These are phyloP conservation scores for Apomyelois bistriatella DNA, from an alignment of 2,888 invertebrate genomes.

Conservation along the genomic window DNA sequence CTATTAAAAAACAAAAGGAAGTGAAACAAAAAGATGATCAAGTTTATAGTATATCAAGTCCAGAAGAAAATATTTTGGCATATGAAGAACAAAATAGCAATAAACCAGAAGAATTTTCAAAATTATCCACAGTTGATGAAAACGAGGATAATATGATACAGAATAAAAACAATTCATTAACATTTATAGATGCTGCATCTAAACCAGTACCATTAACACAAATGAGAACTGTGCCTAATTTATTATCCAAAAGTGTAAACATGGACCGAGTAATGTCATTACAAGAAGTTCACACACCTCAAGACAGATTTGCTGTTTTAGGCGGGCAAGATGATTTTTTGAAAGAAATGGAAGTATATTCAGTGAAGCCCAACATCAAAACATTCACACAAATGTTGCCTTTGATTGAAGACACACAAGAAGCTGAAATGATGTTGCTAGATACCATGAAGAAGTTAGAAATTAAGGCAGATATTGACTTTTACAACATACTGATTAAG, in stretches of 20 bases:
- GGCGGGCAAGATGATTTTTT: conserved; percentile 91
- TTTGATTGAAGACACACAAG: conserved; percentile 82
- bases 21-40: neutral
- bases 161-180: conserved; percentile 27
- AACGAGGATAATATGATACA: conserved; percentile 19
- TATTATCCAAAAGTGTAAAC: conserved; percentile 81
- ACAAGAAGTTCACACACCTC: conserved; percentile 77
- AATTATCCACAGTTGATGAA: neutral
- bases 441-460: conserved; percentile 78
- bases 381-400: conserved; percentile 89
- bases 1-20: neutral
- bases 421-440: conserved; percentile 85
- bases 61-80: neutral
- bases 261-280: conserved; percentile 81
- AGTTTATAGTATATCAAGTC: neutral
- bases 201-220: conserved; percentile 19
- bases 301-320: conserved; percentile 86
- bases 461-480: conserved; percentile 87
- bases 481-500: conserved; percentile 93
- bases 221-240: conserved; percentile 79
- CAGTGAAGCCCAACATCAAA: conserved; percentile 86
- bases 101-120: neutral
- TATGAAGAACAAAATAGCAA: neutral
- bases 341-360: conserved; percentile 83
- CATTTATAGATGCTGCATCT: conserved; percentile 31